A percentile compares a stretch with the other conserved stretches of the same genome.
Conservation (phyloP, 1,140 invertebrate genomes). For the Trachymyrmex septentrionalis region DNA sequence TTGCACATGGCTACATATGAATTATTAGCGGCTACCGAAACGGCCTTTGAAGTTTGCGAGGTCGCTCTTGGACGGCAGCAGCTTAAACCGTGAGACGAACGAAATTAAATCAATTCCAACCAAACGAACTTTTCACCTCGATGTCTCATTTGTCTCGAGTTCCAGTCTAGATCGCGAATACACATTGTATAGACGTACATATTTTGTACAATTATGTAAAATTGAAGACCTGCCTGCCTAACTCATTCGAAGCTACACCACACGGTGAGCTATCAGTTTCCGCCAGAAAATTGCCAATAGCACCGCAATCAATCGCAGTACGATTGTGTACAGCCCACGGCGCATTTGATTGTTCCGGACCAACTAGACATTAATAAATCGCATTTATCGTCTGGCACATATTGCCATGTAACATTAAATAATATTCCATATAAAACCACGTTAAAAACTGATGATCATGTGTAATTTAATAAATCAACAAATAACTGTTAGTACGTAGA, state of each 20-base stretch:
- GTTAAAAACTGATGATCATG: background rate
- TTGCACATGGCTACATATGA: conserved; percentile 52
- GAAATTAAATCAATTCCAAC: conserved; percentile 34
- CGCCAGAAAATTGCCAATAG: conserved; percentile 7
- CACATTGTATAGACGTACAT: background rate
- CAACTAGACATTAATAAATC: conserved; percentile 15
- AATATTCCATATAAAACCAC: background rate
- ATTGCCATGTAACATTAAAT: background rate
- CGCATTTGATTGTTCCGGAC: background rate
- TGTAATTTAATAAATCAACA: conserved; percentile 7
- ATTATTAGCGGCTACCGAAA: conserved; percentile 63
- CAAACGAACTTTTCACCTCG: conserved; percentile 19
- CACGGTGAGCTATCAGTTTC: background rate
- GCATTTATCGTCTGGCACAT: background rate
- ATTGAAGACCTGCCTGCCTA: background rate
- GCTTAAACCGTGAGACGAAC: conserved; percentile 27
- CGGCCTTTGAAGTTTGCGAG: conserved; percentile 57
- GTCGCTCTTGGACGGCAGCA: conserved; percentile 5
- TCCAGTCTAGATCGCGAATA: background rate
- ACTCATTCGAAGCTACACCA: background rate
- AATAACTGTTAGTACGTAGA: background rate
- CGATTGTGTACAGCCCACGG: background rate
- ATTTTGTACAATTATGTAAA: background rate
- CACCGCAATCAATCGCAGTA: conserved; percentile 19
- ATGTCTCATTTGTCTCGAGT: background rate